Evolutionary conservation across 2,888 invertebrate genomes (phyloP), one percentile per base, ranked within the genome.

Genomic region (Idaea biselata): DNA sequence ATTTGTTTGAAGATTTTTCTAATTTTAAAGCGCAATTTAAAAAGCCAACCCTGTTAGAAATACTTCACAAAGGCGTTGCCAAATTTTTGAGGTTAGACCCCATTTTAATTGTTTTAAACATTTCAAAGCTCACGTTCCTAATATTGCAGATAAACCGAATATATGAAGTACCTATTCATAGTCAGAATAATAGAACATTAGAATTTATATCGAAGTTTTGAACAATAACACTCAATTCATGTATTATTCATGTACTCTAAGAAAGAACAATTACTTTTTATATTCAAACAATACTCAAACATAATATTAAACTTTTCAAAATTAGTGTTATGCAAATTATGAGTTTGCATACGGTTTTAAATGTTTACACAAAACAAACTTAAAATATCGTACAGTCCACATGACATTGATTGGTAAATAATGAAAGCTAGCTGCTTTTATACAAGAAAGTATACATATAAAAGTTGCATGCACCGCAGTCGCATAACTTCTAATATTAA

Each of bases 401-500:
- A 7, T 58, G n/a, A 61, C 61, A 66, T 60, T 55, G 60, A 64
- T 55, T 16, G 16, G 18, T 17, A 33, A 53, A 58, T 56, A 55
- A 68, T 60, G 60, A 62, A 60, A 62, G 62, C 63, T 60, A 60
- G 64, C 63, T 60, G 59, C 62, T 61, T 63, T 63, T 54, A 65
- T 65, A 66, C 65, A 5, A 7, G n/a, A n/a, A n/a, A n/a, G 14
- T 16, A 66, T 66, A 71, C 63, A 68, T 67, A 68, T 67, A 68
- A 69, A 66, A 69, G 59, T 68, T 69, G 67, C 25, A 59, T 55
- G 59, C 61, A 54, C 59, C 63, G 58, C 44, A 8, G 63, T 56
- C 56, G 61, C 44, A 60, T 63, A 72, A 69, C 68, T 69, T 68
- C 58, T 60, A 64, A 72, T 72, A 70, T 68, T 67, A 25, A 25